A percentile compares a stretch with the other conserved stretches of the same genome.
phyloP scores from a whole-genome alignment of 2,888 invertebrate genomes.

The Drosophila infuscata region DNA sequence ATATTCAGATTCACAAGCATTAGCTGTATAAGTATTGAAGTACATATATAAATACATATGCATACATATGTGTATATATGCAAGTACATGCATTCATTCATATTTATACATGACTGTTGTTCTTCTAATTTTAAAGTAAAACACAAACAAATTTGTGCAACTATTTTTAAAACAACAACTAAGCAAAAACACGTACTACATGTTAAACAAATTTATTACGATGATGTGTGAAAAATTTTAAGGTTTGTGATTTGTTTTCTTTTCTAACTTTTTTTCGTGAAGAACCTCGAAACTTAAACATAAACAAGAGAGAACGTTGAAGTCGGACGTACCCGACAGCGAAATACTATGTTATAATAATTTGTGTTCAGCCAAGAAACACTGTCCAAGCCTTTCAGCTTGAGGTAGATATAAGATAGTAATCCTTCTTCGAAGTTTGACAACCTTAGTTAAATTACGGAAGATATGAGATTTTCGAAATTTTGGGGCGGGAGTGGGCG shows the following conservation, averaged over 20 bases:
- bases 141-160: constrained; percentile 67
- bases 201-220: constrained; percentile 65
- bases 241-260: constrained; percentile 28
- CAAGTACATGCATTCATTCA: constrained; percentile 2
- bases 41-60: constrained; percentile 15
- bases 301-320: constrained; percentile 20
- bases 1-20: constrained; percentile 15
- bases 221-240: constrained; percentile 72
- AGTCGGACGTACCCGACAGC: too few relatives aligned
- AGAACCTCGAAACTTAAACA: constrained; percentile 15
- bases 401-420: too few relatives aligned
- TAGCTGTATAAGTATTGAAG: background rate
- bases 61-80: background rate
- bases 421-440: too few relatives aligned
- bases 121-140: constrained; percentile 47
- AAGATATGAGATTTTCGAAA: too few relatives aligned
- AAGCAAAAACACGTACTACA: constrained; percentile 39
- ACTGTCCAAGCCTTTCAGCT: too few relatives aligned
- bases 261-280: constrained; percentile 9
- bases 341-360: too few relatives aligned
- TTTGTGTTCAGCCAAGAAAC: too few relatives aligned
- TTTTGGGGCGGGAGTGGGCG: too few relatives aligned
- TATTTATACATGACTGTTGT: constrained; percentile 7
- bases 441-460: too few relatives aligned
- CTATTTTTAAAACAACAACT: constrained; percentile 70